Conservation (phyloP, 2,113 vertebrate genomes). For the Hystrix brachyura region DNA sequence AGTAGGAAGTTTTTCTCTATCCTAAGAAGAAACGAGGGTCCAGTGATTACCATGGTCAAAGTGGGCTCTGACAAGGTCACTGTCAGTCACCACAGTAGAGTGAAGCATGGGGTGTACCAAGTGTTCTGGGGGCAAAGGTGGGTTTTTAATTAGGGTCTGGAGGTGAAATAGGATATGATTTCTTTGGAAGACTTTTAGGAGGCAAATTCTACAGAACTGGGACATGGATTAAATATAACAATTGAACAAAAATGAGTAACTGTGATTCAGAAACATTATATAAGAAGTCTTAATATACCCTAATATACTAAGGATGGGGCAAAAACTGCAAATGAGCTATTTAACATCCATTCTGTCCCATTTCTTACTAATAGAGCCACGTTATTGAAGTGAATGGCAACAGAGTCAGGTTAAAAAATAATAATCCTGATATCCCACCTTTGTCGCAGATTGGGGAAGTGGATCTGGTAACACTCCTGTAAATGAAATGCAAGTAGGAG, state of each 20-base stretch:
- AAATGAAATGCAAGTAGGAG: not conserved
- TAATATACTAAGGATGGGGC: not conserved
- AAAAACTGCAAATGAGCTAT: not conserved
- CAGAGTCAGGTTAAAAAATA: not conserved
- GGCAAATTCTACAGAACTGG: not conserved
- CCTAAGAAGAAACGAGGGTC: not conserved
- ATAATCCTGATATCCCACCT: not conserved
- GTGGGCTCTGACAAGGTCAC: not conserved
- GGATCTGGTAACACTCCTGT: not conserved
- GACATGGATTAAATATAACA: not conserved
- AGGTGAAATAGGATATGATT: not conserved
- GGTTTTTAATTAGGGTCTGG: not conserved
- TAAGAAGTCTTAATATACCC: not conserved
- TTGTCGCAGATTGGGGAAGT: not conserved
- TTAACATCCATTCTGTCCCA: not conserved
- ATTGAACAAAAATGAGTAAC: not conserved
- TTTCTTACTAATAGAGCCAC: not conserved
- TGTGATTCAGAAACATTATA: not conserved
- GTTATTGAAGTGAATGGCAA: not conserved
- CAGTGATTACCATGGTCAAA: not conserved
- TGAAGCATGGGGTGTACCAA: not conserved
- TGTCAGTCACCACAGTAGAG: not conserved
- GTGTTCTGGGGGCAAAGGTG: too few relatives aligned
- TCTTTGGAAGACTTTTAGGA: not conserved
- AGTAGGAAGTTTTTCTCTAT: not conserved